Evolutionary conservation across 2,888 invertebrate genomes (phyloP), one percentile per base, ranked within the genome.

Genomic region (Siphlonurus alternatus): DNA sequence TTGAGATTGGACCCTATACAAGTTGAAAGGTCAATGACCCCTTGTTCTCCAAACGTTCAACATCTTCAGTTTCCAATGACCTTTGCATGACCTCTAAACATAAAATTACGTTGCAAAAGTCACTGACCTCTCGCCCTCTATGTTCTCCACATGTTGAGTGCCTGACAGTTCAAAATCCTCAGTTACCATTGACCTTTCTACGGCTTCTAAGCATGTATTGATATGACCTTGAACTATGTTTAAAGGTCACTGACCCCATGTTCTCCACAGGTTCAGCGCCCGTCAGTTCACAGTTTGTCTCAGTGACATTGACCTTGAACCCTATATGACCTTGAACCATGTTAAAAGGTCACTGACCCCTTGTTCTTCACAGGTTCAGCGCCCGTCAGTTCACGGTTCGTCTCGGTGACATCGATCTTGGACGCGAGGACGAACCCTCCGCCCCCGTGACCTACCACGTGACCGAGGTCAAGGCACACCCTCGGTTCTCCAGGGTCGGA

Each of bases 371-470:
- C 75, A 93, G 93, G 62, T 94, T 93, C 77, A 86, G 88, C 23
- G 86, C 93, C 0, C 83, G 89, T 0, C 93, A 93, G 76, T 91
- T 94, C 76, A 90, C 89, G 1, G 93, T 94, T 0, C 82, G 93
- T 1, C 77, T 94, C 1, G 94, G 94, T 0, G 93, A 93, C 74
- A 87, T 93, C 66, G 93, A 93, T 76, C 77, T 94, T 38, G 85
- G 86, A 62, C 81, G 88, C 1, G 88, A 89, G 63, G 89, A 90
- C 70, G 93, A 93, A 72, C 89, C 90, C 0, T 91, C 92, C 0
- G 82, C 86, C 0, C 92, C 92, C 0, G 86, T 88, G 63, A 90
- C 90, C 0, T 84, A 88, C 71, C 80, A 84, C 2, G 92, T 93
- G 22, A 80, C 82, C 19, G 87, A 87, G 67, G 88, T 93, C 24